A percentile compares a stretch with the other conserved stretches of the same genome.
Evolutionary conservation across 2,888 invertebrate species (phyloP).

Genomic region (Pseudanteris insignis): DNA sequence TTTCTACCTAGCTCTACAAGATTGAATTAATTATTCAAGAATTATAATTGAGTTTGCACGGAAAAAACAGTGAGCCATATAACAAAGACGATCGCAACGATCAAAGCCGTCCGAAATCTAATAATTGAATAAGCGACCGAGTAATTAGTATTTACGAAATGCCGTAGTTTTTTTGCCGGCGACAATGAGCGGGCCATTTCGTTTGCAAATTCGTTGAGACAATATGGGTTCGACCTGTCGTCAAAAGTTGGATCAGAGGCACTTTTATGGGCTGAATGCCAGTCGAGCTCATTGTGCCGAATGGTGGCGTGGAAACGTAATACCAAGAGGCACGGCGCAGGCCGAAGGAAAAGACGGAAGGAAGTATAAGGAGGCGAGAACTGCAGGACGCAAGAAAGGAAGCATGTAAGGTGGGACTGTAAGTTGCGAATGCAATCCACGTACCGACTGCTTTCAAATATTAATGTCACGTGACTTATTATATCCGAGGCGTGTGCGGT

Average conservation of each 20-base stretch:
- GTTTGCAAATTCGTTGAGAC: constrained; percentile 33
- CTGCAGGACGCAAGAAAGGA: constrained; percentile 20
- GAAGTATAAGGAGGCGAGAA: constrained; percentile 13
- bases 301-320: constrained; percentile 23
- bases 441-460: constrained; percentile 67
- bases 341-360: constrained; percentile 14
- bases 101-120: constrained; percentile 24
- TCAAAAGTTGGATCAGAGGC: constrained; percentile 34
- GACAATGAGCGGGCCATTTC: constrained; percentile 29
- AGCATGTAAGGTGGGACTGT: constrained; percentile 54
- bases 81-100: constrained; percentile 17
- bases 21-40: constrained; percentile 26
- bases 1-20: too few relatives aligned
- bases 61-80: constrained; percentile 4
- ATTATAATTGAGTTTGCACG: constrained; percentile 22
- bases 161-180: constrained; percentile 17
- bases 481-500: constrained; percentile 64
- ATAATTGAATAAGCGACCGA: constrained; percentile 33
- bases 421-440: constrained; percentile 66
- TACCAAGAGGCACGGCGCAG: too few relatives aligned
- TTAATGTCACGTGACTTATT: constrained; percentile 68
- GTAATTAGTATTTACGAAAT: constrained; percentile 37
- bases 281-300: constrained; percentile 27
- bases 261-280: constrained; percentile 29
- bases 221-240: constrained; percentile 34